Percentiles rank a stretch among this genome's conserved stretches.
phyloP scores from a whole-genome alignment of 2,797 vertebrate species.

The Sciurus carolinensis region DNA sequence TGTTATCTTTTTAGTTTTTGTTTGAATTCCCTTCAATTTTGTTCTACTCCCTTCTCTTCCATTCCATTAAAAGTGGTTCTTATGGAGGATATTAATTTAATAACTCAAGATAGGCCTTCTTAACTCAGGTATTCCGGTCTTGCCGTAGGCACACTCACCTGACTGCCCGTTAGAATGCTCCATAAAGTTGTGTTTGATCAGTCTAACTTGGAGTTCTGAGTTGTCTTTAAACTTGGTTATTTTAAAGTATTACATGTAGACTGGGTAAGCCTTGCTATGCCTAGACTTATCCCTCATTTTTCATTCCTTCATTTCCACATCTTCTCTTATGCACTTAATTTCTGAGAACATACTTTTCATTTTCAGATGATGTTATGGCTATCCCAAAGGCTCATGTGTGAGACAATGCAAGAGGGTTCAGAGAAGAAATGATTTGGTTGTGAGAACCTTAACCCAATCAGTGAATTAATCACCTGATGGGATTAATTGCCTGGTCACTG shows the following conservation, averaged over 20 bases:
- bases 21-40: neutral
- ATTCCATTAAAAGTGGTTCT: neutral
- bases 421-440: no score
- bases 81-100: neutral
- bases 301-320: neutral
- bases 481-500: no score
- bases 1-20: neutral
- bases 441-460: no score
- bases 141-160: neutral
- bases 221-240: neutral
- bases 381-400: no score
- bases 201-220: neutral
- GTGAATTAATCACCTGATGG: no score
- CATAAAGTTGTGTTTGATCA: neutral
- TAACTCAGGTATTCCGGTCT: neutral
- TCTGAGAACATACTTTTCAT: neutral
- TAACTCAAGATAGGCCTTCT: neutral
- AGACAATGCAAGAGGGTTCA: no score
- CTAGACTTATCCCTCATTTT: neutral
- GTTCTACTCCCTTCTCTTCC: neutral
- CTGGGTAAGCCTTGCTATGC: neutral
- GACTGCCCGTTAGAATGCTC: neutral
- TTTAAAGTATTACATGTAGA: slow-evolving; percentile 17
- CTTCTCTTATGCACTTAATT: neutral
- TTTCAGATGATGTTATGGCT: neutral